These are phyloP conservation scores for Todus mexicanus DNA, from an alignment of 2,797 vertebrate genomes.

Conservation along the genomic window DNA sequence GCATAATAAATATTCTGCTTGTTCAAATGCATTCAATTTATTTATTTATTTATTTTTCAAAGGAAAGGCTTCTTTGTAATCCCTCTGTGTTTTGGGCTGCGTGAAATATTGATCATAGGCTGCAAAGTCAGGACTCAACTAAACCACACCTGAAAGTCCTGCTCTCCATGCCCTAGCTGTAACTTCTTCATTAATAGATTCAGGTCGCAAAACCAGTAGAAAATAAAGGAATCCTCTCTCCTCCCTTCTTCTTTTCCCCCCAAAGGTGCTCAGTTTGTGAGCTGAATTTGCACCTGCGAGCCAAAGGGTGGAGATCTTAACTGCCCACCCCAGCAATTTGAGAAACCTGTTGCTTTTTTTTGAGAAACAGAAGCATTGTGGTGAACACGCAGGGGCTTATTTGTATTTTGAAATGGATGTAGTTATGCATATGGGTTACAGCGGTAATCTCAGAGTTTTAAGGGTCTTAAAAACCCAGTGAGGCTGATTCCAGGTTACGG, in stretches of 20 bases:
- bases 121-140: not conserved
- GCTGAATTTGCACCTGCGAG: not conserved
- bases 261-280: not conserved
- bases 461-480: not conserved
- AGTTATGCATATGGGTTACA: not conserved
- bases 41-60: not conserved
- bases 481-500: not conserved
- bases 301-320: not conserved
- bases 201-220: not conserved
- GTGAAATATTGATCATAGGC: not conserved
- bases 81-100: not conserved
- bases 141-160: not conserved
- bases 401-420: not conserved
- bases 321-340: not conserved
- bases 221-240: not conserved
- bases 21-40: not conserved
- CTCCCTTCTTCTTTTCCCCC: not conserved
- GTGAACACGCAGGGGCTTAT: not conserved
- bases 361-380: fast-evolving
- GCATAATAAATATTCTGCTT: not conserved
- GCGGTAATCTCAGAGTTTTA: not conserved
- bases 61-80: not conserved
- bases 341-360: not conserved
- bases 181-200: not conserved
- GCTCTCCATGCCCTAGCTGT: not conserved